Conservation (phyloP, 2,797 vertebrate genomes). For the Notamacropus eugenii region DNA sequence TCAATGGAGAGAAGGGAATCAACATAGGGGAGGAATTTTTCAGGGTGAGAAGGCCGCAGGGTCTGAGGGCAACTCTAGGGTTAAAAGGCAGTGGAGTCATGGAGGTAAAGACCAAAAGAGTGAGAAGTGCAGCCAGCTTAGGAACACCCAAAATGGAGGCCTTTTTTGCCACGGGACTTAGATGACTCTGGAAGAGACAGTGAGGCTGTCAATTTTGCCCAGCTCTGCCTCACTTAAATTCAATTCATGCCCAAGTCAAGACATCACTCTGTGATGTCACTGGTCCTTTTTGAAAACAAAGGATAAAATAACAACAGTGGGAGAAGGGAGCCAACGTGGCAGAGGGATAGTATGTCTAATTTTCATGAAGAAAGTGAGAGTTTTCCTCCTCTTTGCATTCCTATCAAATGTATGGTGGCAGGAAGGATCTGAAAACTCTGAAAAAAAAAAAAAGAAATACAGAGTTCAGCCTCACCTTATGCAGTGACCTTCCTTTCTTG, state of each 20-base stretch:
- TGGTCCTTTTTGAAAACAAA: background rate
- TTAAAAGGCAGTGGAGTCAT: background rate
- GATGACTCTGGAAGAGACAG: background rate
- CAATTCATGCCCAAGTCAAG: background rate
- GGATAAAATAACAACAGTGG: background rate
- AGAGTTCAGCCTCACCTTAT: background rate
- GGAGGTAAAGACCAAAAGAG: background rate
- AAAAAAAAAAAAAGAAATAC: background rate
- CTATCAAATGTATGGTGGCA: background rate
- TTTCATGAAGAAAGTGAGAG: background rate
- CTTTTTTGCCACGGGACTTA: background rate
- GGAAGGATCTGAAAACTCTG: background rate
- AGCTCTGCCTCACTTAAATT: background rate
- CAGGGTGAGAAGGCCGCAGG: background rate
- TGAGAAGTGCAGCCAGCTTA: background rate
- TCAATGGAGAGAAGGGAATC: background rate
- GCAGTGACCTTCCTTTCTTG: background rate
- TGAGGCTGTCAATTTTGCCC: background rate
- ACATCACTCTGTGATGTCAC: background rate
- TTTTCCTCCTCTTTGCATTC: background rate
- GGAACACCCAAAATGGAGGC: background rate
- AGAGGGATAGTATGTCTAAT: background rate
- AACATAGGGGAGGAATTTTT: background rate
- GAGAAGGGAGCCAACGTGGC: background rate
- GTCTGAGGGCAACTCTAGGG: background rate